Conservation (phyloP, 2,797 vertebrate genomes). For the Scyliorhinus canicula region DNA sequence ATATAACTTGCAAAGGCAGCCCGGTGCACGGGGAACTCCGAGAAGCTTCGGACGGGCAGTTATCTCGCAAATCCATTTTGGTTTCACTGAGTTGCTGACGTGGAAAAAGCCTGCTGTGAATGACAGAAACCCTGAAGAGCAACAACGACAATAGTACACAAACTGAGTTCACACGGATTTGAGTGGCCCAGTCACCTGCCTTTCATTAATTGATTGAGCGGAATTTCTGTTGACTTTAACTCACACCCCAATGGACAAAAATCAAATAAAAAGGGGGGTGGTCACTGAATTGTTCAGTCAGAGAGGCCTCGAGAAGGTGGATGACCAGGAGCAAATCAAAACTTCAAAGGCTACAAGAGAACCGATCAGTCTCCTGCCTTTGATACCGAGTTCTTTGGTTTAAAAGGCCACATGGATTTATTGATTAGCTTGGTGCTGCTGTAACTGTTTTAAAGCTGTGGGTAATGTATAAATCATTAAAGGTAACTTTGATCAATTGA, state of each 20-base stretch:
- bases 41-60: neutral
- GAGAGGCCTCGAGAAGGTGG: too few species aligned
- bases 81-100: neutral
- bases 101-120: neutral
- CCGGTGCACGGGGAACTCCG: neutral
- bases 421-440: neutral
- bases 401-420: neutral
- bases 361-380: too few species aligned
- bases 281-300: neutral
- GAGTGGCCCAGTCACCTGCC: too few species aligned
- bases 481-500: neutral
- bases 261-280: too few species aligned
- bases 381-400: neutral
- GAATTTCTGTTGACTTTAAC: too few species aligned
- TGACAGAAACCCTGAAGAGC: too few species aligned
- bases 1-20: neutral
- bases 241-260: too few species aligned
- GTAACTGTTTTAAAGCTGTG: neutral
- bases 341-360: neutral
- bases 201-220: too few species aligned
- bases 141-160: too few species aligned
- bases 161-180: too few species aligned
- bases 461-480: neutral
- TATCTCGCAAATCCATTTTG: neutral
- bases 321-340: neutral